These are phyloP conservation scores for Himalopsyche japonica DNA, from an alignment of 2,888 invertebrate genomes.

Conservation along the genomic window DNA sequence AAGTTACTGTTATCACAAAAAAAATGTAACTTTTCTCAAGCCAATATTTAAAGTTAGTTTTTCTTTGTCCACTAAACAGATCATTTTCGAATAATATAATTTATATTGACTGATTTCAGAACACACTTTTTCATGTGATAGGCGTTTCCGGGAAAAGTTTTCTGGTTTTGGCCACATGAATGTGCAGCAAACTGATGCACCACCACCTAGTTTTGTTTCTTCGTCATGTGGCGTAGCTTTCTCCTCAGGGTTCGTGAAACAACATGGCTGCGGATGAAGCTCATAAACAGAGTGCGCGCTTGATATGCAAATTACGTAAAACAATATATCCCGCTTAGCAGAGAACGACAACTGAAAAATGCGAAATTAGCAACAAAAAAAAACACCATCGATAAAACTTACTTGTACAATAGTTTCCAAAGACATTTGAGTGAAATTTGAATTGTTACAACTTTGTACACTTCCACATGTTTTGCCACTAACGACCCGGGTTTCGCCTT, in stretches of 20 bases:
- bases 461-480: too few relatives aligned
- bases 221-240: neutral
- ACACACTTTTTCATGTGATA: too few relatives aligned
- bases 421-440: too few relatives aligned
- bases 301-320: conserved; percentile 37
- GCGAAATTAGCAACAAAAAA: neutral
- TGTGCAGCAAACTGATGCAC: neutral
- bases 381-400: neutral
- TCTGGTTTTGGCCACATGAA: neutral
- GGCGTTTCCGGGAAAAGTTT: neutral
- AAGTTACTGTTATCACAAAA: too few relatives aligned
- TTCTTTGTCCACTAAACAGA: too few relatives aligned
- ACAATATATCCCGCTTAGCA: conserved; percentile 25
- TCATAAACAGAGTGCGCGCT: conserved; percentile 37
- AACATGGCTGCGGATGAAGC: conserved; percentile 24
- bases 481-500: too few relatives aligned
- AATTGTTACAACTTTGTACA: too few relatives aligned
- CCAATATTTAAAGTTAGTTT: too few relatives aligned
- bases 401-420: neutral
- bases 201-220: neutral
- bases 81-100: too few relatives aligned
- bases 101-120: too few relatives aligned
- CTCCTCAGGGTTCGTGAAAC: neutral
- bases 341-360: neutral
- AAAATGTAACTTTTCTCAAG: too few relatives aligned